Conservation (phyloP, 2,113 vertebrate genomes). For the Tupaia tana region DNA sequence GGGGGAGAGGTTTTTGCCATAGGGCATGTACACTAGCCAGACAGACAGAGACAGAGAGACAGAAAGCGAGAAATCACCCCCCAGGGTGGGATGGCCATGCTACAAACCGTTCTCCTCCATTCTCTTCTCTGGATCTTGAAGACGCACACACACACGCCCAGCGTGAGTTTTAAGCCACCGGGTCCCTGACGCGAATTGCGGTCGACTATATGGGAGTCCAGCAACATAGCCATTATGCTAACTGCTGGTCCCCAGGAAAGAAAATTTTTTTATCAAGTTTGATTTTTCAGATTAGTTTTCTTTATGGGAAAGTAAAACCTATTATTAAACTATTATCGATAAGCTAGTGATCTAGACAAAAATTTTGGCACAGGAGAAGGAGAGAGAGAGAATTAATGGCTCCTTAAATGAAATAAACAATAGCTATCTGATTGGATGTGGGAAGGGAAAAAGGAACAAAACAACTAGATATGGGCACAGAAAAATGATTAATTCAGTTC, state of each 20-base stretch:
- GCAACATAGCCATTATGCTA: too few relatives aligned
- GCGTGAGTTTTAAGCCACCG: too few relatives aligned
- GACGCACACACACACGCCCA: too few relatives aligned
- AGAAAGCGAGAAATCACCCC: too few relatives aligned
- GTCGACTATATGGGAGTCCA: too few relatives aligned
- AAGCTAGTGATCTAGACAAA: background rate
- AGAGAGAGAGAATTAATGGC: background rate
- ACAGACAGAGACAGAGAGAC: too few relatives aligned
- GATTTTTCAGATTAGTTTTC: background rate
- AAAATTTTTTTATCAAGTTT: background rate
- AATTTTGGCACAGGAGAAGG: background rate
- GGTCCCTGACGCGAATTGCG: too few relatives aligned
- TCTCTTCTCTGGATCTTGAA: too few relatives aligned
- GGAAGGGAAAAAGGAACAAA: background rate
- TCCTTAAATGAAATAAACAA: background rate
- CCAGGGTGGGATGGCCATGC: too few relatives aligned
- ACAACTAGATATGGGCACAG: background rate
- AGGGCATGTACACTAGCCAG: too few relatives aligned
- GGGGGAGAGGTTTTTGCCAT: too few relatives aligned
- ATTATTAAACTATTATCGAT: background rate
- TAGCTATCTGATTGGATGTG: background rate
- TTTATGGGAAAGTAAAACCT: background rate
- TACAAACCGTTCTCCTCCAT: too few relatives aligned
- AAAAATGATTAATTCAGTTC: background rate
- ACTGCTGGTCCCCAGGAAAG: background rate